Conservation (phyloP, 2,797 vertebrate species). For the Gymnopithys bicolor region DNA sequence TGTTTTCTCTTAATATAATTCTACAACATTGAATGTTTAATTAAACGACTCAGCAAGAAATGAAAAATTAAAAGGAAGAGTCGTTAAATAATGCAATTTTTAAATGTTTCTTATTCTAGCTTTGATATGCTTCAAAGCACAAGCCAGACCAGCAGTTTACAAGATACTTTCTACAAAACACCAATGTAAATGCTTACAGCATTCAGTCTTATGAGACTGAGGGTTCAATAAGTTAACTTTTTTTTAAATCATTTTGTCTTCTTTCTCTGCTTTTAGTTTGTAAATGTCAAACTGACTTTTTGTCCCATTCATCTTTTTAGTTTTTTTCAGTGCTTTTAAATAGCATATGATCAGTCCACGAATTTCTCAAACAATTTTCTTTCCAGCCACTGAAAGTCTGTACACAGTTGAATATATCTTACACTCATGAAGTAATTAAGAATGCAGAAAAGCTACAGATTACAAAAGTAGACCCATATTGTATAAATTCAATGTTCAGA, state of each 20-base stretch:
- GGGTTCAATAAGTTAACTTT: not conserved
- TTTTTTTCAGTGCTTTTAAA: not conserved
- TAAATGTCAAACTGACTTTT: not conserved
- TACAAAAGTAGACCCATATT: not conserved
- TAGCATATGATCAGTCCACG: not conserved
- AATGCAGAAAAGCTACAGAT: not conserved
- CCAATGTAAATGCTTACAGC: not conserved
- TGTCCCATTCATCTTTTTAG: not conserved
- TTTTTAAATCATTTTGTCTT: not conserved
- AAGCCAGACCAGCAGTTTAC: not conserved
- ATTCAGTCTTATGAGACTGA: not conserved
- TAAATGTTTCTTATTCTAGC: not conserved
- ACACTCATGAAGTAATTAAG: not conserved
- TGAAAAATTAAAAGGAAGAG: not conserved
- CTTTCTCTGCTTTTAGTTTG: not conserved
- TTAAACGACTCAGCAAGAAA: not conserved
- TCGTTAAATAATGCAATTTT: not conserved
- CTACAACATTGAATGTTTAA: not conserved
- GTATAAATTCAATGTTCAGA: not conserved
- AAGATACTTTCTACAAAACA: not conserved
- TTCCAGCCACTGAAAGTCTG: not conserved
- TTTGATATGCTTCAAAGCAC: not conserved
- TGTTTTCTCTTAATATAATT: not conserved
- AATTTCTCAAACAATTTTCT: not conserved
- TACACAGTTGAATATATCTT: not conserved